Conservation (phyloP, 1,140 invertebrate species). For the Papilio xuthus region DNA sequence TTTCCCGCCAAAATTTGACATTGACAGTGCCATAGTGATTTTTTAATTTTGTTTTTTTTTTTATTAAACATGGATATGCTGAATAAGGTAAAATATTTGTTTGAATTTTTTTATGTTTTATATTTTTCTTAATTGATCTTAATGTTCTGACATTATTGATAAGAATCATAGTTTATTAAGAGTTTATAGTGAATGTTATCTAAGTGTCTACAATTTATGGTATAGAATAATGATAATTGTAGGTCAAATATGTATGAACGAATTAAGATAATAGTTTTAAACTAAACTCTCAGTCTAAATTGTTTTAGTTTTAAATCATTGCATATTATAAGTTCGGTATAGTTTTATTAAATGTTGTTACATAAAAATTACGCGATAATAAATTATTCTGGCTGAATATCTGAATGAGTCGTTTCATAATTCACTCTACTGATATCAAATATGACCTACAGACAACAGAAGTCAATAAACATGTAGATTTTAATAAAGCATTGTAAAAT, state of each 20-base stretch:
- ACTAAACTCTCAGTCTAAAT: background rate
- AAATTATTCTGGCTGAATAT: background rate
- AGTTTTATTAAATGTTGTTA: too few relatives aligned
- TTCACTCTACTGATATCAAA: background rate
- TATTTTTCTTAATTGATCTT: slow-evolving; percentile 41
- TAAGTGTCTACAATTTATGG: background rate
- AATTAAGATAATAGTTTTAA: background rate
- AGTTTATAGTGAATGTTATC: background rate
- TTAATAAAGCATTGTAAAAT: background rate
- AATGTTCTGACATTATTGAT: slow-evolving; percentile 33
- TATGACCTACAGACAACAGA: background rate
- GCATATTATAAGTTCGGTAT: too few relatives aligned
- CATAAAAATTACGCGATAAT: background rate
- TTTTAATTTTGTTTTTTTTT: background rate
- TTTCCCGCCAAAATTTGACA: slow-evolving; percentile 45
- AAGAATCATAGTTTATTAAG: background rate
- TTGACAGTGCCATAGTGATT: slow-evolving; percentile 39
- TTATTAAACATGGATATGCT: slow-evolving; percentile 43
- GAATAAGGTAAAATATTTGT: slow-evolving; percentile 40
- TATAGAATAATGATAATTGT: background rate
- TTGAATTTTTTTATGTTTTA: background rate
- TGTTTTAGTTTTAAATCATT: too few relatives aligned
- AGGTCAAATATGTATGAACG: background rate
- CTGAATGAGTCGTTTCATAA: background rate
- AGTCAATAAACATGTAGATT: background rate